Evolutionary conservation across 2,888 invertebrate genomes (phyloP).

Genomic region (Tetranychus truncatus): DNA sequence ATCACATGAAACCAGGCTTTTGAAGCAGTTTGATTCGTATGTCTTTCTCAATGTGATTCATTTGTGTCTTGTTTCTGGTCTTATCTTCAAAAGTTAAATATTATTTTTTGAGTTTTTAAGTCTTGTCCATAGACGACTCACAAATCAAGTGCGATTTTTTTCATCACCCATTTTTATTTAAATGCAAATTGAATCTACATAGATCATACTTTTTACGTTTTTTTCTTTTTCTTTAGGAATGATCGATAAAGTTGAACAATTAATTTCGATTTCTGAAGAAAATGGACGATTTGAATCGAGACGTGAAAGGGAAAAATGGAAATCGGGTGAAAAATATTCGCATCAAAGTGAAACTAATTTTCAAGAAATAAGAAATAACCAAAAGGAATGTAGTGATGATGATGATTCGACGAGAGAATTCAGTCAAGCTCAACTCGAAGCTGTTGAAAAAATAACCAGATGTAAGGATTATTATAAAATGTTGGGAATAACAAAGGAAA

Average conservation of each 20-base stretch:
- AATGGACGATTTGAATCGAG: not conserved
- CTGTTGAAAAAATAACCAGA: conserved; percentile 50
- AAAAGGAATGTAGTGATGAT: not conserved
- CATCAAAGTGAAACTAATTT: not conserved
- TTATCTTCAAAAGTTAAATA: no score
- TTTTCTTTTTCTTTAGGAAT: not conserved
- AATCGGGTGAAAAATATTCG: not conserved
- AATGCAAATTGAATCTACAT: no score
- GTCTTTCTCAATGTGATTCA: no score
- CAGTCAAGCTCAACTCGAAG: conserved; percentile 43
- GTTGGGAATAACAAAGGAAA: conserved; percentile 60
- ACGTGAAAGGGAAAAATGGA: not conserved
- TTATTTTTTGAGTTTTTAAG: no score
- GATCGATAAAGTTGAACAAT: conserved; percentile 5
- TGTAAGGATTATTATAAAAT: conserved; percentile 97
- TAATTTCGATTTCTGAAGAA: not conserved
- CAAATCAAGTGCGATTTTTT: no score
- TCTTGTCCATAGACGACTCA: no score
- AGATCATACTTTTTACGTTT: not conserved
- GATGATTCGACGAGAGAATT: not conserved
- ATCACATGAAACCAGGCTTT: no score
- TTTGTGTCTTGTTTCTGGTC: no score
- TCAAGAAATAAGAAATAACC: not conserved
- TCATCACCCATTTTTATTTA: no score
- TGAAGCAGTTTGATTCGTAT: no score